A percentile compares a stretch with the other conserved stretches of the same genome.
Evolutionary conservation across 2,113 vertebrate species (phyloP).

Genomic region (Protobothrops flavoviridis): DNA sequence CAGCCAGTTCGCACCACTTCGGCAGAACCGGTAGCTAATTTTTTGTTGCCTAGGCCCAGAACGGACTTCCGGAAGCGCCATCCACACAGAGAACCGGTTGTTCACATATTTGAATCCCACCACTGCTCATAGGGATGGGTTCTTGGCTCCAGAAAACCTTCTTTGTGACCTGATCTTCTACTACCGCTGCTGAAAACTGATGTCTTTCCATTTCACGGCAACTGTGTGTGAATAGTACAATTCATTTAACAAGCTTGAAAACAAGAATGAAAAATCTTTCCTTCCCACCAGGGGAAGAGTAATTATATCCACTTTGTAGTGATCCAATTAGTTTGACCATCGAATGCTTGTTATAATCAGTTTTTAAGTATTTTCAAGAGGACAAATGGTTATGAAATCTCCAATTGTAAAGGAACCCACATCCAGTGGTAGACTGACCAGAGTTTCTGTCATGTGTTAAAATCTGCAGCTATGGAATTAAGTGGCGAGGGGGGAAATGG

Average conservation of each 20-base stretch:
- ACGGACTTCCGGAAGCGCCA: too few species aligned
- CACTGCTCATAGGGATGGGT: too few species aligned
- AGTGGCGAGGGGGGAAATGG: not conserved
- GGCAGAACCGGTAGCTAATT: too few species aligned
- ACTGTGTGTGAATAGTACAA: not conserved
- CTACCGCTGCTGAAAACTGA: too few species aligned
- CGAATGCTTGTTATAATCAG: not conserved
- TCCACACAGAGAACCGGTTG: too few species aligned
- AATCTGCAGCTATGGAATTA: not conserved
- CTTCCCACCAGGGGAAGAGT: not conserved
- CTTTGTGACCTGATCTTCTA: too few species aligned
- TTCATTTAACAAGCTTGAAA: not conserved
- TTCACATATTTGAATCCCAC: too few species aligned
- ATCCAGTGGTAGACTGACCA: not conserved
- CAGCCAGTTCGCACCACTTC: too few species aligned
- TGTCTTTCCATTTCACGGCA: not conserved
- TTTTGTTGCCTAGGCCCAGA: too few species aligned
- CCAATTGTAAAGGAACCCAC: not conserved
- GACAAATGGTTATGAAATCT: not conserved
- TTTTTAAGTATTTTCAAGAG: not conserved
- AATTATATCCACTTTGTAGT: not conserved
- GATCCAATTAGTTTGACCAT: not conserved
- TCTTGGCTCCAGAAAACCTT: too few species aligned
- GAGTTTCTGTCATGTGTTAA: not conserved
- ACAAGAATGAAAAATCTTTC: not conserved